phyloP scores from a whole-genome alignment of 2,113 vertebrate genomes.

The Nannospalax galili region DNA sequence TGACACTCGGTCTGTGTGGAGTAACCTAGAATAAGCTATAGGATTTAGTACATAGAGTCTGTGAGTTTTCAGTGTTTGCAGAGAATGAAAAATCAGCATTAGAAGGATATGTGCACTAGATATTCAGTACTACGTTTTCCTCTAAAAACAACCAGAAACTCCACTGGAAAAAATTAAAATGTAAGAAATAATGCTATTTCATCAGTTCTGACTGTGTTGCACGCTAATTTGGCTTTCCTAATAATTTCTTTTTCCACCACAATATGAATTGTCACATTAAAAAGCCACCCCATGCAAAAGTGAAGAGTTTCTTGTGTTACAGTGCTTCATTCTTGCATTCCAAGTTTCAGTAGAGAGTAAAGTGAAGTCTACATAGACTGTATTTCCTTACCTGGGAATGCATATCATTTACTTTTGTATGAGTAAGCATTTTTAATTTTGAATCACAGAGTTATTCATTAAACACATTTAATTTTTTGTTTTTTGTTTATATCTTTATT shows the following conservation, averaged over 20 bases:
- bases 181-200: not conserved
- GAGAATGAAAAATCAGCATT: not conserved
- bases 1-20: not conserved
- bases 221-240: not conserved
- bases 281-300: not conserved
- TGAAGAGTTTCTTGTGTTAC: not conserved
- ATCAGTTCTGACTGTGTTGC: not conserved
- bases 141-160: not conserved
- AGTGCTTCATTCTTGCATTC: not conserved
- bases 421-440: too few relatives aligned
- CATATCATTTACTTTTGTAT: too few relatives aligned
- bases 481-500: too few relatives aligned
- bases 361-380: not conserved
- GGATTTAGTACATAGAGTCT: not conserved
- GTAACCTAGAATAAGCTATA: not conserved
- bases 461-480: too few relatives aligned
- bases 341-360: not conserved
- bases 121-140: not conserved
- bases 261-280: not conserved
- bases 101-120: not conserved
- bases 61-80: not conserved
- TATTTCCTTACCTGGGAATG: not conserved
- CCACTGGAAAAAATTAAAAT: conserved; percentile 12
- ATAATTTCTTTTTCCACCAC: conserved; percentile 12
- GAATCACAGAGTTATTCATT: too few relatives aligned